Evolutionary conservation across 2,888 invertebrate species (phyloP).

Genomic region (Chouioia cunea): DNA sequence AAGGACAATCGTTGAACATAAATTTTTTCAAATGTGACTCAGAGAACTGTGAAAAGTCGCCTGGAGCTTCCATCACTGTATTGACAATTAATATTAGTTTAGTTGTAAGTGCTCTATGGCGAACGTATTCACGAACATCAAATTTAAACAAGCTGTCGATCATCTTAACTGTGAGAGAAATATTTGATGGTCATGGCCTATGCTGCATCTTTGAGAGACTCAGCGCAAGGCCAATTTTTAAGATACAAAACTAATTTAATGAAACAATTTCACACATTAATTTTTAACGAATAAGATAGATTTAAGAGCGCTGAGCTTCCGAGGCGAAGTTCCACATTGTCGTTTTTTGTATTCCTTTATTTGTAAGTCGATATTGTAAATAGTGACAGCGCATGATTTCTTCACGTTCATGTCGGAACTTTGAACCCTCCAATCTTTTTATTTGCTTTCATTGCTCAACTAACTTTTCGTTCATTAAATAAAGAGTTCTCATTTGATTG

Average conservation of each 20-base stretch:
- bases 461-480: constrained; percentile 8
- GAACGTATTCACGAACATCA: constrained; percentile 17
- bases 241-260: constrained; percentile 30
- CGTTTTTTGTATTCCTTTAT: constrained; percentile 47
- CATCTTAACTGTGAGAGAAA: constrained; percentile 13
- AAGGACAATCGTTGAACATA: constrained; percentile 44
- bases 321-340: constrained; percentile 42
- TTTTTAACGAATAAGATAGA: constrained; percentile 42
- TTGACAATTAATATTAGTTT: constrained; percentile 42
- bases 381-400: constrained; percentile 40
- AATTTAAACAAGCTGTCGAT: constrained; percentile 24
- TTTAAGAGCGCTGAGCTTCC: constrained; percentile 46
- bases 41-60: constrained; percentile 25
- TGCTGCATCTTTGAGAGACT: constrained; percentile 5
- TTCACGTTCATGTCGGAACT: constrained; percentile 27
- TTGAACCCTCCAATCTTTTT: background rate
- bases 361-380: constrained; percentile 47
- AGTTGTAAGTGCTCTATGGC: constrained; percentile 32
- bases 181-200: constrained; percentile 1
- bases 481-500: background rate
- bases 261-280: constrained; percentile 34
- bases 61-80: constrained; percentile 38
- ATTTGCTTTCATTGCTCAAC: constrained; percentile 9
- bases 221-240: constrained; percentile 15
- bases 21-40: constrained; percentile 22